Evolutionary conservation across 2,888 invertebrate species (phyloP).

Genomic region (Mactromeris polynyma): DNA sequence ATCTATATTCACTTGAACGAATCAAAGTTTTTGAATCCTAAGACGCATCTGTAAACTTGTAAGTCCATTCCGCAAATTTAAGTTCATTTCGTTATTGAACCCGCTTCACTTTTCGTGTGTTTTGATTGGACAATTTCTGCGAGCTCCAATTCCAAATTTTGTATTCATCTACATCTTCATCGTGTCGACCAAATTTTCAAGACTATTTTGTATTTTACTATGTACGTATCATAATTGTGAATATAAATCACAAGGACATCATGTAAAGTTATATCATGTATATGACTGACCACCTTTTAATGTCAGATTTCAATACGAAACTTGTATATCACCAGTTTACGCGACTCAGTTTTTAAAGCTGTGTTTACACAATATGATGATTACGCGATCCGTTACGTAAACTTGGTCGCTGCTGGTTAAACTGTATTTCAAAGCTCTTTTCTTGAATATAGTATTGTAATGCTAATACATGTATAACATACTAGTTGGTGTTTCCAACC

Average conservation of each 20-base stretch:
- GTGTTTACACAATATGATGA: background rate
- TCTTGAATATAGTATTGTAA: background rate
- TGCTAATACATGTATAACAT: no score
- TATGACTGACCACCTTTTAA: background rate
- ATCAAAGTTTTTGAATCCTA: no score
- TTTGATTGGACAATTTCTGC: background rate
- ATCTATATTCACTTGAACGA: no score
- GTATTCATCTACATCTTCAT: no score
- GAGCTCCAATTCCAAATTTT: constrained; percentile 23
- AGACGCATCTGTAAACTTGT: no score
- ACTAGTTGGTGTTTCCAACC: no score
- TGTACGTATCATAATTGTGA: background rate
- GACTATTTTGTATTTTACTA: background rate
- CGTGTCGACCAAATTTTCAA: no score
- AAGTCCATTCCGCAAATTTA: background rate
- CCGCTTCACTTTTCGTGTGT: background rate
- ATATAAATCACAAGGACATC: background rate
- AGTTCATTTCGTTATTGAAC: background rate
- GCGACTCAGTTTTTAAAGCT: background rate
- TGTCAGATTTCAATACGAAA: background rate
- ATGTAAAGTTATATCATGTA: background rate
- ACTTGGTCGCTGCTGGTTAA: background rate
- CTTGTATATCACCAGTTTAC: background rate
- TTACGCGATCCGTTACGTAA: background rate
- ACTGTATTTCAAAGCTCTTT: background rate